Conservation (phyloP, 30 jellyfish, hydroid and myxozoan genomes). For the Mastigias papua region DNA sequence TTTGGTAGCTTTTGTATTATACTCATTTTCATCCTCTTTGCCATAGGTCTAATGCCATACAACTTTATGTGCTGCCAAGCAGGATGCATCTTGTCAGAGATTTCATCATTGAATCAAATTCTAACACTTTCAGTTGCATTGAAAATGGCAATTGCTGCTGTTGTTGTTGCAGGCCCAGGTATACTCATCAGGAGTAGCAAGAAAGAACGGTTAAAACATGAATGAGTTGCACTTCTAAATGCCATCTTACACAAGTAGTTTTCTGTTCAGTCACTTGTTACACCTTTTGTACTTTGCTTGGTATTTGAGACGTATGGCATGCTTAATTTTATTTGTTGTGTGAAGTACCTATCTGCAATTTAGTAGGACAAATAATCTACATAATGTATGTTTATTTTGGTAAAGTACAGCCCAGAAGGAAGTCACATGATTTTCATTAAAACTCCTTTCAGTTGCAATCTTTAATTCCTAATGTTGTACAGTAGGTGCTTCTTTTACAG, state of each 20-base stretch:
- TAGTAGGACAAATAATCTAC: no score
- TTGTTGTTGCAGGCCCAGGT: slow-evolving; percentile 83
- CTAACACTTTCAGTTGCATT: slow-evolving; percentile 57
- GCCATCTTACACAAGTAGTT: neutral
- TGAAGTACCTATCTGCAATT: no score
- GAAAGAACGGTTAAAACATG: slow-evolving; percentile 19
- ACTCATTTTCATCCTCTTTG: neutral
- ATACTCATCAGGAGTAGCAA: slow-evolving; percentile 41
- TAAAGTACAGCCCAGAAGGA: no score
- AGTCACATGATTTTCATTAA: no score
- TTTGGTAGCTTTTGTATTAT: neutral
- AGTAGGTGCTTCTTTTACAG: no score
- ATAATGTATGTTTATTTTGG: no score
- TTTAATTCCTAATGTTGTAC: no score
- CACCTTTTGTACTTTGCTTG: no score
- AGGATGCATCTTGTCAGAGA: slow-evolving; percentile 85
- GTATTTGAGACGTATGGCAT: no score
- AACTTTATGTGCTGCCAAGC: slow-evolving; percentile 91
- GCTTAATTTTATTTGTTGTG: no score
- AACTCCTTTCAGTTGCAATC: no score
- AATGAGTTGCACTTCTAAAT: neutral
- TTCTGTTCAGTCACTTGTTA: no score
- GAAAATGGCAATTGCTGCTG: slow-evolving; percentile 75
- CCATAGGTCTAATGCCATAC: slow-evolving; percentile 89
- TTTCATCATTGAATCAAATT: slow-evolving; percentile 71